Conservation (phyloP, 2,797 vertebrate species). For the Rhincodon typus region DNA sequence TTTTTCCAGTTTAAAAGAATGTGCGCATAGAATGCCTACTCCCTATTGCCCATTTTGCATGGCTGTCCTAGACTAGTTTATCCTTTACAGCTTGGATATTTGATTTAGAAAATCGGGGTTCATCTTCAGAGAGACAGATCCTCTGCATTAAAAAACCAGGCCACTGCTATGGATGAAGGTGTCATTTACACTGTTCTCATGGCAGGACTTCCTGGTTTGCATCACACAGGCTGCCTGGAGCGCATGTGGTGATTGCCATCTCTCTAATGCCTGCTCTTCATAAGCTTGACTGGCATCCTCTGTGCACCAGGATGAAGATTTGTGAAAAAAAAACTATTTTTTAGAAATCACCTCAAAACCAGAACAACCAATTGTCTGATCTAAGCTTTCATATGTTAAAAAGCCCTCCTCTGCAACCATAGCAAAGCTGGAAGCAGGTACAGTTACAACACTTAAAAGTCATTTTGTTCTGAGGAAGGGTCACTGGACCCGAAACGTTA, state of each 20-base stretch:
- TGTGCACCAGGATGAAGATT: not conserved
- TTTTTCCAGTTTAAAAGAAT: not conserved
- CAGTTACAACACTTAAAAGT: too few species aligned
- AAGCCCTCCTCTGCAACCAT: not conserved
- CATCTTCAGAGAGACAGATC: not conserved
- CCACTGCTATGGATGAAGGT: not conserved
- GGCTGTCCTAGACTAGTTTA: not conserved
- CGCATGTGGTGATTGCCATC: not conserved
- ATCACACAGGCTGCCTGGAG: not conserved
- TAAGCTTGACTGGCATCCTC: not conserved
- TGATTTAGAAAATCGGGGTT: not conserved
- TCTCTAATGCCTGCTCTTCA: too few species aligned
- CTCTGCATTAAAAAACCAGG: not conserved
- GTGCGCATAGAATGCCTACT: not conserved
- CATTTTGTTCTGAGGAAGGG: too few species aligned
- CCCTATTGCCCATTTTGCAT: not conserved
- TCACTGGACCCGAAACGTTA: too few species aligned
- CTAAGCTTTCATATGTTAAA: not conserved
- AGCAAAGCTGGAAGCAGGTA: not conserved
- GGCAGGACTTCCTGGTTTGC: not conserved
- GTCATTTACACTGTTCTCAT: not conserved
- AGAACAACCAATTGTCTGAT: not conserved
- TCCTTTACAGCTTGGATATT: not conserved
- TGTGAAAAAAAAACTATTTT: not conserved
- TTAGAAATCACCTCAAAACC: not conserved